Evolutionary conservation across 2,888 invertebrate species (phyloP).

Genomic region (Megalurothrips usitatus): DNA sequence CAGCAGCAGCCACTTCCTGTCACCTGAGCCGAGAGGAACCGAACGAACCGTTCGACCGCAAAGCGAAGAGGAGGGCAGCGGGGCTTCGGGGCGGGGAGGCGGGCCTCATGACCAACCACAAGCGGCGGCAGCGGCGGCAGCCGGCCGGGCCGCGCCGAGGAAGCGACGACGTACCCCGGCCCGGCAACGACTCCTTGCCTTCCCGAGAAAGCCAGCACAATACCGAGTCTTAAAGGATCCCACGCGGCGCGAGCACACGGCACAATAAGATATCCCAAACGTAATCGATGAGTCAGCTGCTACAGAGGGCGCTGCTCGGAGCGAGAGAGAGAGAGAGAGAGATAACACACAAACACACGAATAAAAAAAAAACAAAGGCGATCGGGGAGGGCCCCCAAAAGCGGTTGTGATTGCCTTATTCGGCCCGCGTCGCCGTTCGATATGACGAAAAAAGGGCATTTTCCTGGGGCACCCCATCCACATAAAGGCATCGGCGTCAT

Average conservation of each 20-base stretch:
- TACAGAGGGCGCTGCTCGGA: too few relatives aligned
- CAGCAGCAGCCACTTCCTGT: constrained; percentile 11
- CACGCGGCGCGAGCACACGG: too few relatives aligned
- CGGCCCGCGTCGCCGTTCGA: not conserved
- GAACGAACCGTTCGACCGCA: not conserved
- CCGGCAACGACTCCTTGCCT: too few relatives aligned
- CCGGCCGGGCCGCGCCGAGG: too few relatives aligned
- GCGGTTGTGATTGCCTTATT: not conserved
- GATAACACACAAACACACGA: not conserved
- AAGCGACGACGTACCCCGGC: too few relatives aligned
- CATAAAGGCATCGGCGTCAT: not conserved
- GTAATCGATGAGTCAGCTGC: too few relatives aligned
- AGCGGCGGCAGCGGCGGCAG: too few relatives aligned
- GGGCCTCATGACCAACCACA: too few relatives aligned
- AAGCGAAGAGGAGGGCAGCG: not conserved
- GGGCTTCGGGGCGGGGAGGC: not conserved
- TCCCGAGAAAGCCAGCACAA: too few relatives aligned
- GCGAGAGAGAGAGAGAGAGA: too few relatives aligned
- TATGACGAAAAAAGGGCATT: not conserved
- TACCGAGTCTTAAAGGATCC: too few relatives aligned
- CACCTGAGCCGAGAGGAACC: not conserved
- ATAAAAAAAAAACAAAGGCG: not conserved
- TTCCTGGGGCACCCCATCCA: not conserved
- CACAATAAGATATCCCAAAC: too few relatives aligned
- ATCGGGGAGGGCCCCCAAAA: not conserved